These are phyloP conservation scores for Dexiosoma caninum DNA, from an alignment of 2,888 invertebrate genomes.

Conservation along the genomic window DNA sequence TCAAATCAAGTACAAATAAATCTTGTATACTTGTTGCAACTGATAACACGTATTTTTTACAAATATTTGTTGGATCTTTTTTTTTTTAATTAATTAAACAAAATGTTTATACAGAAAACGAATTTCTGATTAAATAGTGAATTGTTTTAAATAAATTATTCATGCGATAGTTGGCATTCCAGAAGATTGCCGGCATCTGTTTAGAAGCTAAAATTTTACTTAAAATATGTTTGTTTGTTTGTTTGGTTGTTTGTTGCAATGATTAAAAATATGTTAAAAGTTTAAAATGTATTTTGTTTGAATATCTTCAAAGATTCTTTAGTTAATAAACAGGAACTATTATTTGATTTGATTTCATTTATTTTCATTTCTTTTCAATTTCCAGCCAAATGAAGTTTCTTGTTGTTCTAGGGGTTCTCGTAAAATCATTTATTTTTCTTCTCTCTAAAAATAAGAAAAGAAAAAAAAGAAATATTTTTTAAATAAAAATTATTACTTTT, in stretches of 20 bases:
- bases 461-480: neutral
- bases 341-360: constrained; percentile 22
- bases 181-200: constrained; percentile 57
- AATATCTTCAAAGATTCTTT: constrained; percentile 40
- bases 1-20: neutral
- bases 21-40: neutral
- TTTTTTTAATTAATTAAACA: neutral
- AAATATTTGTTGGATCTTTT: neutral
- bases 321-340: constrained; percentile 53
- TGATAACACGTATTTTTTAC: neutral
- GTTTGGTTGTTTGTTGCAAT: constrained; percentile 41
- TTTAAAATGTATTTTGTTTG: constrained; percentile 35
- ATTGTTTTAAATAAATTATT: constrained; percentile 27
- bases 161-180: constrained; percentile 46
- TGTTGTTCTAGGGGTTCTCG: neutral
- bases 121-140: constrained; percentile 5
- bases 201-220: constrained; percentile 55
- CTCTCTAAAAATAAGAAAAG: constrained; percentile 68
- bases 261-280: constrained; percentile 13
- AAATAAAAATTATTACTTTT: neutral
- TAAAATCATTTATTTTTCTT: constrained; percentile 67
- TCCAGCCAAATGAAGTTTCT: neutral
- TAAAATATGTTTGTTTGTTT: constrained; percentile 60
- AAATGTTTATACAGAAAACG: constrained; percentile 7
- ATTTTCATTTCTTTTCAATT: neutral